Evolutionary conservation across 1,140 invertebrate species (phyloP), one percentile per base, ranked within the genome.

Genomic region (Theocolax elegans): DNA sequence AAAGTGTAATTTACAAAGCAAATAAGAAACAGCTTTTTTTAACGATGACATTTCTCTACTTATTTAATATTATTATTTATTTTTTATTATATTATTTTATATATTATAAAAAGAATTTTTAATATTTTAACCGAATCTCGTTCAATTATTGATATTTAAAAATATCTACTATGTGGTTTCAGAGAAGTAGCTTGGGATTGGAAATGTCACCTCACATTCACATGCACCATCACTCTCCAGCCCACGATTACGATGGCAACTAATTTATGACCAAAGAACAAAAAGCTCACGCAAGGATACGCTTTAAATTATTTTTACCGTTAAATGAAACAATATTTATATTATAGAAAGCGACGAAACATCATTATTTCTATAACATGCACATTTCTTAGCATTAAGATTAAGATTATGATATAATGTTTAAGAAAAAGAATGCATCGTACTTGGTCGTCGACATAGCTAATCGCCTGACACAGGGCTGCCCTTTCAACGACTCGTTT

Each of bases 171-270:
- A n/a, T n/a, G n/a, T n/a, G n/a, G n/a, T 58, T 71, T 15, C 46
- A 87, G 85, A 81, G 83, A 76, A 79, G 79, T 74, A 86, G 79
- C 63, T 68, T 85, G 74, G 82, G 82, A 74, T 79, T 80, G 71
- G 86, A 87, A 76, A 69, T 85, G 74, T 82, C 85, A 59, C 80
- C 83, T 64, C 84, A 85, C 72, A 78, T 86, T 73, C 86, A 86
- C 67, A 79, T 82, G 74, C 85, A 86, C 75, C 83, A 84, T 77
- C 82, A 83, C 58, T 72, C 77, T 60, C 64, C 75, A 40, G 63
- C 76, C 9, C 80, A 79, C 67, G 81, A 83, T 40, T 84, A 83
- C 70, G 83, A 85, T 73, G 80, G 77, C 63, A 80, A 80, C 71
- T 79, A 76, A 63, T 44, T 17, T 44, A n/a, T 35, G 53, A 67